These are phyloP conservation scores for Sibirionetta formosa DNA, from an alignment of 2,797 vertebrate species.

Conservation along the genomic window DNA sequence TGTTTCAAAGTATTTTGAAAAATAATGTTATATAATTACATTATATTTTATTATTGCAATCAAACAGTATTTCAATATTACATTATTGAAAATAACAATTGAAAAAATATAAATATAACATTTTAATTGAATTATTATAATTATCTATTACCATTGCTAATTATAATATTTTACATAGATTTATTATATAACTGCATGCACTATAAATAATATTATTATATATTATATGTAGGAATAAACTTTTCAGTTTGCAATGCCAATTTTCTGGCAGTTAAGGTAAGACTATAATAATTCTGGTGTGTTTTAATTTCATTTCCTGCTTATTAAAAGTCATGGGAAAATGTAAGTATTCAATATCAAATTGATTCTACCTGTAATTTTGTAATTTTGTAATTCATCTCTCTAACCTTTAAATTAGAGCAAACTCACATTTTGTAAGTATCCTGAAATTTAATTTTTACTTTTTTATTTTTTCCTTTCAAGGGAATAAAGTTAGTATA, in stretches of 20 bases:
- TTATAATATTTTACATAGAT: background rate
- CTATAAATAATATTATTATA: background rate
- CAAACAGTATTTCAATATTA: background rate
- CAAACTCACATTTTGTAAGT: background rate
- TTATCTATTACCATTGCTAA: background rate
- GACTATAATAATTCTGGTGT: accelerated
- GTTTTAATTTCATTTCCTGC: background rate
- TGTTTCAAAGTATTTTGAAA: background rate
- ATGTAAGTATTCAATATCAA: background rate
- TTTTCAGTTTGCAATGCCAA: background rate
- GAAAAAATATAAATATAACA: background rate
- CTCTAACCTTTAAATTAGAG: background rate
- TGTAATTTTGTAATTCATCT: background rate
- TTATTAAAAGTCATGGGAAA: background rate
- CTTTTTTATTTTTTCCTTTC: background rate
- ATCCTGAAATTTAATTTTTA: background rate
- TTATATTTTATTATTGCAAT: background rate
- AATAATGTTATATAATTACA: background rate
- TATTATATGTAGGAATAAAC: background rate
- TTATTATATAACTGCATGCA: background rate
- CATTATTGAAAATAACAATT: background rate
- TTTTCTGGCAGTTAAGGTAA: background rate
- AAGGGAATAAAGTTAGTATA: background rate
- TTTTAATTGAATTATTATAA: background rate
- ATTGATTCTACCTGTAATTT: background rate